Evolutionary conservation across 1,140 invertebrate species (phyloP), one percentile per base, ranked within the genome.

Genomic region (Drosophila ficusphila): DNA sequence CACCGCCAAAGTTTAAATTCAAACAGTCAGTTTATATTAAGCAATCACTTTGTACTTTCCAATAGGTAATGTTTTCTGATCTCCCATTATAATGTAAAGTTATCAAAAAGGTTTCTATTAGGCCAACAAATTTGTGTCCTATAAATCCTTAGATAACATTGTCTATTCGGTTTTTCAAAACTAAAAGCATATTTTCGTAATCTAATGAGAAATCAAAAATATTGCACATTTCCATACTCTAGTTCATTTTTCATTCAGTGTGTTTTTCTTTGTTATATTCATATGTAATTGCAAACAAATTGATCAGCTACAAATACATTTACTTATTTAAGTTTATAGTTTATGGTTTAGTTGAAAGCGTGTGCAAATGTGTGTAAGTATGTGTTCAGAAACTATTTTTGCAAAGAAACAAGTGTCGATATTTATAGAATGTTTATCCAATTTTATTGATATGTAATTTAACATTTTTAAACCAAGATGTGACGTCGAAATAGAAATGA

Each of bases 341-440:
- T 42, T 42, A 18, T 18, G 27, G 14, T 19, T 21, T 21, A 41
- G 31, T 8, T 42, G 23, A 34, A 25, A 18, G n/a, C 11, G 14
- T 47, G 8, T 8, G 12, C n/a, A 25, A 23, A 39, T 39, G 9
- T 54, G 25, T 34, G 29, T 49, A 8, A 2, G 41, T 36, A 6
- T 27, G 29, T 38, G 46, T 39, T 34, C 34, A 2, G 11, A 8
- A 12, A 33, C 46, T 49, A 49, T 41, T 58, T 12, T n/a, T 12
- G 42, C 12, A 14, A 23, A n/a, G 33, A 42, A 46, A 39, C 31
- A 49, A 62, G 67, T 48, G 67, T 48, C 52, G 54, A 68, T 79
- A 72, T 71, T 65, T 54, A 60, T 64, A 71, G 65, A 75, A 58
- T 51, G 41, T 69, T 62, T 49, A 56, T 56, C 31, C 61, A 62